Percentiles rank a stretch among this genome's conserved stretches.
phyloP scores from a whole-genome alignment of 2,797 vertebrate species.

The Muscicapa striata region DNA sequence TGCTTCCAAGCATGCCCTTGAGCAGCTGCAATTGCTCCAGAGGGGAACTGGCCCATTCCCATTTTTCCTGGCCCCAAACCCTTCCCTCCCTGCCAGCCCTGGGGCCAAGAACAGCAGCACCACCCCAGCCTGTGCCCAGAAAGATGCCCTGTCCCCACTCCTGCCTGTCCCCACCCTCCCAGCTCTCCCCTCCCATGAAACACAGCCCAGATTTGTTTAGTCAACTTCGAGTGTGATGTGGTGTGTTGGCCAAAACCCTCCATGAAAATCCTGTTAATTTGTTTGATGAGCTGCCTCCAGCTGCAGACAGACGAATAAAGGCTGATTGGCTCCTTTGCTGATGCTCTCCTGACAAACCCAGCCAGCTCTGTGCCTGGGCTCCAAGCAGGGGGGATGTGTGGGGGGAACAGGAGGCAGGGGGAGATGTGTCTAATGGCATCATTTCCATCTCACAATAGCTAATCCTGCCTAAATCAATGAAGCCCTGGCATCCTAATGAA shows the following conservation, averaged over 20 bases:
- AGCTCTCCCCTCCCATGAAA: not conserved
- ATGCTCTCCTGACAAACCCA: not conserved
- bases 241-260: conserved; percentile 23
- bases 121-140: not conserved
- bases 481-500: conserved; percentile 35
- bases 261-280: conserved; percentile 64
- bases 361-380: not conserved
- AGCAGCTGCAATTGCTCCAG: not conserved
- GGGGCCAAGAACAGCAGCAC: not conserved
- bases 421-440: conserved; percentile 35
- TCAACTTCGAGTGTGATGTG: not conserved
- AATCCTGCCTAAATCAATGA: conserved; percentile 51
- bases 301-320: conserved; percentile 54
- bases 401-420: not conserved
- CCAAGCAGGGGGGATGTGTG: not conserved
- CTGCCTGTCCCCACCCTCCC: not conserved
- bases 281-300: conserved; percentile 64
- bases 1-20: not conserved
- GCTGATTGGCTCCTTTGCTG: conserved; percentile 51
- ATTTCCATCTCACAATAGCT: conserved; percentile 66
- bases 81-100: not conserved
- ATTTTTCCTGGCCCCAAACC: not conserved
- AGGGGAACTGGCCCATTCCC: not conserved
- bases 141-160: not conserved
- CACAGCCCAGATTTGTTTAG: conserved; percentile 2